Conservation (phyloP, 2,113 vertebrate genomes). For the Tautogolabrus adspersus region DNA sequence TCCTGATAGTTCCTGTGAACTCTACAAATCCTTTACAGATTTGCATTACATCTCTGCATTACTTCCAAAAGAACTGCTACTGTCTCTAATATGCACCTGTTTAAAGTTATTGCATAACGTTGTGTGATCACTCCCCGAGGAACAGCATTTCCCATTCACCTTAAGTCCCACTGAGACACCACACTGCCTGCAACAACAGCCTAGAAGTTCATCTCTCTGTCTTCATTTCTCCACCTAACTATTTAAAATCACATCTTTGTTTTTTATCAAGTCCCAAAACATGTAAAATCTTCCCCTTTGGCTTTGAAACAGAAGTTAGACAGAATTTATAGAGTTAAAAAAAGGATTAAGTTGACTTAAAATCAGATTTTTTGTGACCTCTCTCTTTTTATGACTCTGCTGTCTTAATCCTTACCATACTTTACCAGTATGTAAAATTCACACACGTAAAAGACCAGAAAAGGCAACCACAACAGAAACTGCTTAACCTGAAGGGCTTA, state of each 20-base stretch:
- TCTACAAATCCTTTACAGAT: not conserved
- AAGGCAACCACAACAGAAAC: no score
- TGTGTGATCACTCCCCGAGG: not conserved
- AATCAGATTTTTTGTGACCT: no score
- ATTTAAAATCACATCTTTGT: not conserved
- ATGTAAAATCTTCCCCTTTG: not conserved
- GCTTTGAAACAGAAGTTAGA: no score
- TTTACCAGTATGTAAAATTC: no score
- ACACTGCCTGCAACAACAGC: constrained; percentile 5
- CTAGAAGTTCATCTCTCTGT: not conserved
- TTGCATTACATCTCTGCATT: not conserved
- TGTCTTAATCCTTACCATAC: no score
- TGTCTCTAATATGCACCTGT: not conserved
- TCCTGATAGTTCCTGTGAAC: not conserved
- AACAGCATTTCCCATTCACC: not conserved
- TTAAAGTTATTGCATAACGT: constrained; percentile 2
- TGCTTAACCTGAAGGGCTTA: no score
- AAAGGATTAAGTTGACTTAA: no score
- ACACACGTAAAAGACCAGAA: no score
- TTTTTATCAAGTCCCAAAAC: not conserved
- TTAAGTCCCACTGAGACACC: constrained; percentile 1
- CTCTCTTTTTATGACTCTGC: no score
- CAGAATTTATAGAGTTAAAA: not conserved
- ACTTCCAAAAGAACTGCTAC: not conserved
- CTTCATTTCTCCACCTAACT: not conserved